Conservation (phyloP, 2,113 vertebrate genomes). For the Ceyx cyanopectus region DNA sequence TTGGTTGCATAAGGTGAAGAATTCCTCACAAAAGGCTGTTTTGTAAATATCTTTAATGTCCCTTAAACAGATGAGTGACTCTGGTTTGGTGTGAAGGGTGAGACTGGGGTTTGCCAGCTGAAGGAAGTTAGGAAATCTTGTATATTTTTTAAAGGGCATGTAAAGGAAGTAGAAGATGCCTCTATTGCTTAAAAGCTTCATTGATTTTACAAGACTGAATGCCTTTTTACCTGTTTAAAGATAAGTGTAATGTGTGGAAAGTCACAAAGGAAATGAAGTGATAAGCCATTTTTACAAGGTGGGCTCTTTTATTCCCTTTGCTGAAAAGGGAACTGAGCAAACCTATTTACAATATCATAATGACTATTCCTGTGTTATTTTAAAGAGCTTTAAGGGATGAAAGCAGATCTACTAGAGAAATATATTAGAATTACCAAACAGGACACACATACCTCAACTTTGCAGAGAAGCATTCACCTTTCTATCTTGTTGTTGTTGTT, state of each 20-base stretch:
- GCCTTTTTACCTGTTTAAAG: conserved; percentile 33
- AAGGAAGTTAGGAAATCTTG: neutral
- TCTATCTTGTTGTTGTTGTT: neutral
- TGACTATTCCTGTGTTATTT: conserved; percentile 38
- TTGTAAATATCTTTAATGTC: neutral
- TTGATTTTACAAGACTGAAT: conserved; percentile 46
- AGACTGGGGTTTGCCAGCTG: neutral
- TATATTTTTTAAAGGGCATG: neutral
- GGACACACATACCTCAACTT: conserved; percentile 6
- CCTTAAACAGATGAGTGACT: neutral
- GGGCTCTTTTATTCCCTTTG: conserved; percentile 19
- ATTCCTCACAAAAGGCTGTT: neutral
- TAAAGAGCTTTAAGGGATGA: conserved; percentile 60
- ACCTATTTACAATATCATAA: conserved; percentile 54
- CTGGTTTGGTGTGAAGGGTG: neutral
- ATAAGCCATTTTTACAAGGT: conserved; percentile 28
- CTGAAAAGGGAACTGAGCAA: conserved; percentile 36
- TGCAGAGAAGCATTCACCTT: conserved; percentile 25
- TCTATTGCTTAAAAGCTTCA: conserved; percentile 20
- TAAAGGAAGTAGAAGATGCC: conserved; percentile 1
- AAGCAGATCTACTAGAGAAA: conserved; percentile 28
- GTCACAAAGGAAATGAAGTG: conserved; percentile 47
- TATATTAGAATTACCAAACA: conserved; percentile 30
- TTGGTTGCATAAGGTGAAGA: neutral
- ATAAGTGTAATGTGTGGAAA: conserved; percentile 30